Evolutionary conservation across 2,888 invertebrate genomes (phyloP), one percentile per base, ranked within the genome.

Genomic region (Xestoiulus laeticollis): DNA sequence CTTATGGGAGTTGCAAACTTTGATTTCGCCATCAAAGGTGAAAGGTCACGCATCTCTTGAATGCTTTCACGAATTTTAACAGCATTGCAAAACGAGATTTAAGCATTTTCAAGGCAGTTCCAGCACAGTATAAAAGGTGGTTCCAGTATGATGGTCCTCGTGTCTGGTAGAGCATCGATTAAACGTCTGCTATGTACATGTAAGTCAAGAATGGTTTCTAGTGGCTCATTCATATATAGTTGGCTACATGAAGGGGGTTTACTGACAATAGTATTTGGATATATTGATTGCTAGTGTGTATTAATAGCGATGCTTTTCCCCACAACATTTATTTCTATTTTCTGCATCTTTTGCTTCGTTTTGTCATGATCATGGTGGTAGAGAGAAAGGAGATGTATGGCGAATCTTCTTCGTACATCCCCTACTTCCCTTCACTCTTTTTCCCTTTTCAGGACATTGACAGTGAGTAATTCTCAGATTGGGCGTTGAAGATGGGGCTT

Each of bases 201-300:
- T 59, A 59, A 59, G 59, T 59, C 59, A 59, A 59, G 59, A 59
- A 19, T 59, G 19, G 59, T n/a, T 59, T 59, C 59, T n/a, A n/a
- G 19, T 59, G 6, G 59, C n/a, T 19, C 59, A 59, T 59, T 59
- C 59, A 59, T 48, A 48, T 43, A 10, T 48, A 48, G 48, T 48
- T 59, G 14, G 59, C 59, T 59, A 19, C 59, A 6, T n/a, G 59
- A n/a, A 59, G 59, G 59, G 43, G 59, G 14, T 16, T 59, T n/a
- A 59, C 59, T 59, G 59, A 59, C 59, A 59, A 59, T 59, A n/a
- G 59, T 19, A 59, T 59, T 59, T n/a, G 59, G 59, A 59, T 59
- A 59, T 59, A 59, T 59, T 59, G 59, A 59, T 59, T 59, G 59
- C 59, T n/a, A 59, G 59, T n/a, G 59, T 59, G 59, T 59, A 59